A percentile compares a stretch with the other conserved stretches of the same genome.
These are phyloP conservation scores for Phataginus tricuspis DNA, from an alignment of 2,797 vertebrate genomes.

Conservation along the genomic window DNA sequence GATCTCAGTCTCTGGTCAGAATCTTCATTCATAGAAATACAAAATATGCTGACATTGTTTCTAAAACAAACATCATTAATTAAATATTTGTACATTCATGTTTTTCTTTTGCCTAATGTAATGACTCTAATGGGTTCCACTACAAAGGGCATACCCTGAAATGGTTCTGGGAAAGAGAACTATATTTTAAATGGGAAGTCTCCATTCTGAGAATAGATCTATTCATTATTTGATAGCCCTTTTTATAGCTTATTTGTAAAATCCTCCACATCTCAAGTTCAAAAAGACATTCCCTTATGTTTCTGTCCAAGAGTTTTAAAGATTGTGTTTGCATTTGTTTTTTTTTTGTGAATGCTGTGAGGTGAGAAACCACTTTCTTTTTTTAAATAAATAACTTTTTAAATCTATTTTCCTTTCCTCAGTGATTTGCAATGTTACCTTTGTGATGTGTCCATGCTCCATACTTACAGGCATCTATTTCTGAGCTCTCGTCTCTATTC, in stretches of 20 bases:
- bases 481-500: background rate
- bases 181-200: background rate
- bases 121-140: background rate
- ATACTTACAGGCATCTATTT: background rate
- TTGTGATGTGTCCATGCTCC: background rate
- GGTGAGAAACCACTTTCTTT: background rate
- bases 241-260: background rate
- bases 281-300: background rate
- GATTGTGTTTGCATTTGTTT: background rate
- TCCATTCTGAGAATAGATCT: background rate
- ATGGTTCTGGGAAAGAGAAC: background rate
- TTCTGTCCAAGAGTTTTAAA: background rate
- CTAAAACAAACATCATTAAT: background rate
- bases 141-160: background rate
- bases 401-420: background rate
- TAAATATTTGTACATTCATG: background rate
- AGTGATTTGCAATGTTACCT: too few species aligned
- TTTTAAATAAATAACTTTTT: background rate
- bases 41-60: background rate
- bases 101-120: background rate
- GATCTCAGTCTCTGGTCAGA: background rate
- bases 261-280: background rate
- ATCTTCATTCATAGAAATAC: background rate
- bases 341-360: background rate
- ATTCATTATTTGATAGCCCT: background rate